Conservation (phyloP, 23 tunicate genomes). For the Trididemnum clinides region DNA sequence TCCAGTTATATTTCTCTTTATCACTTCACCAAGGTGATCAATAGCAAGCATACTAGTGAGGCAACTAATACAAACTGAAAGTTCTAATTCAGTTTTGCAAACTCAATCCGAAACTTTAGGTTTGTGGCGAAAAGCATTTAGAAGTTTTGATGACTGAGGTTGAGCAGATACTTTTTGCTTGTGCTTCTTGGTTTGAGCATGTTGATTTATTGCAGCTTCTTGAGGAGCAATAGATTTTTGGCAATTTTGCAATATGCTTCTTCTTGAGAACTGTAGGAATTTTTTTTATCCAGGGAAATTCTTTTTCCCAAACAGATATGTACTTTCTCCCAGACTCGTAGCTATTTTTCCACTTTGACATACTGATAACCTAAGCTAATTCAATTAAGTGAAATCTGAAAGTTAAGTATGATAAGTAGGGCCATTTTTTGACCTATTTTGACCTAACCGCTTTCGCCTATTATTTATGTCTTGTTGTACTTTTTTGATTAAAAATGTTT, state of each 20-base stretch:
- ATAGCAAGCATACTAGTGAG: not conserved
- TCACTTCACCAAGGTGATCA: slow-evolving; percentile 32
- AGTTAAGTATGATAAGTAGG: not conserved
- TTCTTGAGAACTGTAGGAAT: not conserved
- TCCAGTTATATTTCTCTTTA: not conserved
- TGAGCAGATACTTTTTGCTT: slow-evolving; percentile 16
- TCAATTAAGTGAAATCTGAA: not conserved
- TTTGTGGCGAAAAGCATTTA: not conserved
- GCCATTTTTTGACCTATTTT: too few relatives aligned
- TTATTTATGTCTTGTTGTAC: too few relatives aligned
- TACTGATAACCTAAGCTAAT: not conserved
- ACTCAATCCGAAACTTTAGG: not conserved
- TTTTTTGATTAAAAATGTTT: too few relatives aligned
- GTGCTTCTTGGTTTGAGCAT: slow-evolving; percentile 38
- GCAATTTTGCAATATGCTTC: slow-evolving; percentile 19
- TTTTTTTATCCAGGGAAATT: slow-evolving; percentile 40
- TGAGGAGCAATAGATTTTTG: slow-evolving; percentile 29
- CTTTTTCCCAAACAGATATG: slow-evolving; percentile 30
- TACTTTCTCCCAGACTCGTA: slow-evolving; percentile 14
- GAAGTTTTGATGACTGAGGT: slow-evolving; percentile 11
- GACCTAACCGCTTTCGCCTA: too few relatives aligned
- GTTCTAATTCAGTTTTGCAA: not conserved
- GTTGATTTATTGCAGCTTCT: slow-evolving; percentile 18
- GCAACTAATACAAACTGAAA: not conserved
- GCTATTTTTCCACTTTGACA: slow-evolving; percentile 16